Evolutionary conservation across 1,140 invertebrate genomes (phyloP).

Genomic region (Drosophila nikananu): DNA sequence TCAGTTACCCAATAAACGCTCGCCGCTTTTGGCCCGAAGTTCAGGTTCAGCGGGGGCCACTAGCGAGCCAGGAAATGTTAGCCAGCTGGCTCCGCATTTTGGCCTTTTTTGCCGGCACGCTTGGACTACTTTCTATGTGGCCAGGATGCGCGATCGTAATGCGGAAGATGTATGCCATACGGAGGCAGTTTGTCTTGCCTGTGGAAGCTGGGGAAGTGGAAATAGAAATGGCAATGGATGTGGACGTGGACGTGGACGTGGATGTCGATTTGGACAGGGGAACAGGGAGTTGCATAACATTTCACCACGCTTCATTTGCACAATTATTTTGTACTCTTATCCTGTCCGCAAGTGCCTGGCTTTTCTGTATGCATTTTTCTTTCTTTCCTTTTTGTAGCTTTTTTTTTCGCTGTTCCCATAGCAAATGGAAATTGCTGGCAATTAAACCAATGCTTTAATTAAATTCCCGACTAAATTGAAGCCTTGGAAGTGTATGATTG

Average conservation of each 20-base stretch:
- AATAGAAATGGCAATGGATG: constrained; percentile 57
- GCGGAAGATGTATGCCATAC: constrained; percentile 63
- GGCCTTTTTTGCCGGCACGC: constrained; percentile 63
- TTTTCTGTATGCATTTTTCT: constrained; percentile 1
- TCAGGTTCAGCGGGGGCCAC: constrained; percentile 74
- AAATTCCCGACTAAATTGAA: constrained; percentile 53
- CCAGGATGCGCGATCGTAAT: constrained; percentile 74
- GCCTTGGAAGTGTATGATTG: constrained; percentile 47
- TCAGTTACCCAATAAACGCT: constrained; percentile 43
- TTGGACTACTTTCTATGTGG: constrained; percentile 80
- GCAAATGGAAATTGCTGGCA: constrained; percentile 36
- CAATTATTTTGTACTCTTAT: constrained; percentile 53
- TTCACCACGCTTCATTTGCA: constrained; percentile 68
- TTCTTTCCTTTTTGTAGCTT: neutral
- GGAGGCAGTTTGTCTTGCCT: constrained; percentile 39
- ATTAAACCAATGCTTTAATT: constrained; percentile 66
- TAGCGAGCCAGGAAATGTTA: constrained; percentile 65
- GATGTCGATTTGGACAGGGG: constrained; percentile 13
- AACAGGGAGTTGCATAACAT: constrained; percentile 71
- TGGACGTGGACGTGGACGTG: constrained; percentile 27
- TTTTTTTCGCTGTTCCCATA: constrained; percentile 23
- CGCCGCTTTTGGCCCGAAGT: constrained; percentile 58
- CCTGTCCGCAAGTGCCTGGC: constrained; percentile 31
- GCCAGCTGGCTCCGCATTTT: constrained; percentile 43
- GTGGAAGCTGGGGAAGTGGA: constrained; percentile 12